A percentile compares a stretch with the other conserved stretches of the same genome.
Evolutionary conservation across 2,888 invertebrate genomes (phyloP).

Genomic region (Drosophila yooni): DNA sequence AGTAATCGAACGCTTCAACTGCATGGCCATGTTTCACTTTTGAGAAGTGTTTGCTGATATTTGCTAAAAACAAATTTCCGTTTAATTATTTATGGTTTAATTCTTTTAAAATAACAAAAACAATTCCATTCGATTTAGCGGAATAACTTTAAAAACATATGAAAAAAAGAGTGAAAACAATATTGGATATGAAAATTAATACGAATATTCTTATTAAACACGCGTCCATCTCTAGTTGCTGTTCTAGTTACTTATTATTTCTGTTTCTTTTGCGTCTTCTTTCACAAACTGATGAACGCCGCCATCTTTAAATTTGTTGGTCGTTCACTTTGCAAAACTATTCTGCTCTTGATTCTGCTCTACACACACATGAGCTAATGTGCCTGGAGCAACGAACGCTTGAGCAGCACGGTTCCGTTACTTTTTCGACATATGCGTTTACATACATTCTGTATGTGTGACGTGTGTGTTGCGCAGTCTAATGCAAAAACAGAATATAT

Average conservation of each 20-base stretch:
- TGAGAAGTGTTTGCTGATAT: background rate
- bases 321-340: constrained; percentile 48
- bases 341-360: constrained; percentile 25
- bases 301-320: constrained; percentile 54
- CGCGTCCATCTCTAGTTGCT: constrained; percentile 33
- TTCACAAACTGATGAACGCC: constrained; percentile 14
- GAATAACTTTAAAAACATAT: background rate
- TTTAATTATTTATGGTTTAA: background rate
- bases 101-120: no score
- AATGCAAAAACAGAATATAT: background rate
- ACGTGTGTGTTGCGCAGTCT: background rate
- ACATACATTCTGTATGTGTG: background rate
- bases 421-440: constrained; percentile 22
- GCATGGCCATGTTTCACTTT: constrained; percentile 5
- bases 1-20: constrained; percentile 82
- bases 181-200: background rate
- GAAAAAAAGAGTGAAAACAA: background rate
- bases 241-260: constrained; percentile 12
- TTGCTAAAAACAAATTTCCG: background rate
- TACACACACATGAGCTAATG: constrained; percentile 1
- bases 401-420: constrained; percentile 39
- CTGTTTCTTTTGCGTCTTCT: constrained; percentile 8
- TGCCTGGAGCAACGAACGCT: constrained; percentile 57
- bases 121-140: background rate
- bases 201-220: background rate